Base-by-base conservation (phyloP, 1,140 invertebrate species). In the Cataglyphis hispanica region DNA sequence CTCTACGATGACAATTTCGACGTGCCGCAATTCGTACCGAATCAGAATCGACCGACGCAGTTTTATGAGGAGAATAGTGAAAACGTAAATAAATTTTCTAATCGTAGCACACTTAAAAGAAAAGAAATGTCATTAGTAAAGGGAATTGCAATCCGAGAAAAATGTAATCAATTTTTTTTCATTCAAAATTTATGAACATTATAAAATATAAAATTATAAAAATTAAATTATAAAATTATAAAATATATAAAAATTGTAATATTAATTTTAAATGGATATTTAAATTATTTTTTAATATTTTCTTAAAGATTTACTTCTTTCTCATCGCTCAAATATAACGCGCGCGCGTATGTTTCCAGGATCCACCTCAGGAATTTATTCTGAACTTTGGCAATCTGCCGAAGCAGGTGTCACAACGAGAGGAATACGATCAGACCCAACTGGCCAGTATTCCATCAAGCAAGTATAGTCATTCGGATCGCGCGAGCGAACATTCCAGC, bases 291-390 rank as follows among this genome's bases (percentile, higher is more conserved):
- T 64, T 27, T 3, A 34, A 43, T 31, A 31, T 22, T 63, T 76
- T 31, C 63, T 8, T 46, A 63, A 64, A 46, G 4, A 46, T 6
- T 64, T 27, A 11, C 7, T 34, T 7, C 7, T 64, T 16, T 19
- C 46, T 27, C 37, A 1, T 22, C n/a, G 22, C 16, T 64, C 2
- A 22, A 46, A 43, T 34, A 2, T 64, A 76, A 64, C 31, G 1
- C 19, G 3, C 56, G 31, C 25, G 0, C 7, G 7, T 67, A 60
- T 75, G 69, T 67, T 93, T 91, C 1, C 81, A 94, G 93, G 93
- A 92, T 75, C 91, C 91, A 8, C 37, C 90, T 7, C 92, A 93
- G 37, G 93, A 95, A 10, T 94, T 94, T 60, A 27, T 94, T 31
- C 53, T 95, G n/a, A 95, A 94, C 80, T 94, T 93, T 22, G 90